Percentiles rank a stretch among this genome's conserved stretches.
phyloP scores from a whole-genome alignment of 2,797 vertebrate species.

The Eremophila alpestris region DNA sequence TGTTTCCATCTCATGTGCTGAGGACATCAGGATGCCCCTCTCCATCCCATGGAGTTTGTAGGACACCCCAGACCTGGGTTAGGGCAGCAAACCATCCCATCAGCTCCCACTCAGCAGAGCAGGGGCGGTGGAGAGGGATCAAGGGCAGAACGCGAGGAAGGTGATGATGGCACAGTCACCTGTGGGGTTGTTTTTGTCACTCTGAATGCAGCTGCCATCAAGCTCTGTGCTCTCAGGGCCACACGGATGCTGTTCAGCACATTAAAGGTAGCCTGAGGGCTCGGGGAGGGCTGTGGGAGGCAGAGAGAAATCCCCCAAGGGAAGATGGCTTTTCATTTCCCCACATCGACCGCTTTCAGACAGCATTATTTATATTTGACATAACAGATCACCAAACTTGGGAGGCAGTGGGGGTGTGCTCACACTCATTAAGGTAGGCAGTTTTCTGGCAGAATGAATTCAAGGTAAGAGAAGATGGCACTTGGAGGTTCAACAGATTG shows the following conservation, averaged over 20 bases:
- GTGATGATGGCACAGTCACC: neutral
- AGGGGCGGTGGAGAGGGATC: neutral
- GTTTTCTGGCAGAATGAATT: slow-evolving; percentile 60
- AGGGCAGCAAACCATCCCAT: neutral
- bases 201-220: neutral
- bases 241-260: neutral
- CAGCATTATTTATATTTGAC: slow-evolving; percentile 63
- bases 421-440: slow-evolving; percentile 49
- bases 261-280: neutral
- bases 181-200: neutral
- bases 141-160: accelerated
- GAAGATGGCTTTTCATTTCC: slow-evolving; percentile 60
- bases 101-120: accelerated
- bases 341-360: slow-evolving; percentile 3
- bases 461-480: slow-evolving; percentile 48
- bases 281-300: neutral
- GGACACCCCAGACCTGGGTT: neutral
- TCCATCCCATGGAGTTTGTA: neutral
- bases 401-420: slow-evolving; percentile 64
- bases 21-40: neutral
- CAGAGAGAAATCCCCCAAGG: slow-evolving; percentile 32
- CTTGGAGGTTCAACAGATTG: slow-evolving; percentile 62
- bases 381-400: slow-evolving; percentile 51
- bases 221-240: neutral
- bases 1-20: neutral